Conservation (phyloP, 2,797 vertebrate species). For the Zalophus californianus region DNA sequence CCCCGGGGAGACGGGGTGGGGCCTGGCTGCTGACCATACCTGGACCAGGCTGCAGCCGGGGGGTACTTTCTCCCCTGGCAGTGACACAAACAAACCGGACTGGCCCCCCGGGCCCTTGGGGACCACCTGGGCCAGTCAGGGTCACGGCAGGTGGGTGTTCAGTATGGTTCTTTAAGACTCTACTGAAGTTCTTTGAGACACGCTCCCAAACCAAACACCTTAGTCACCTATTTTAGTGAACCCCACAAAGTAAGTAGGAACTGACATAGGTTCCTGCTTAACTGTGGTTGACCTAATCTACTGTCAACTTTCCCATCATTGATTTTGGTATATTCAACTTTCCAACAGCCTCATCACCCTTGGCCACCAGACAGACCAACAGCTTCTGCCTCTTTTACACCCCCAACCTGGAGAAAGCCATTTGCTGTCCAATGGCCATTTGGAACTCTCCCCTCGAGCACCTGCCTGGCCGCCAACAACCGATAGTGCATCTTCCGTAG, state of each 20-base stretch:
- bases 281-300: not conserved
- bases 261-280: not conserved
- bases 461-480: not conserved
- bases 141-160: not conserved
- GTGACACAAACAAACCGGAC: not conserved
- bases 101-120: no score
- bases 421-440: fast-evolving
- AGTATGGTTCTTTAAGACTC: not conserved
- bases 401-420: not conserved
- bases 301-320: not conserved
- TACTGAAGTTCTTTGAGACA: not conserved
- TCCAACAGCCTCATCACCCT: not conserved
- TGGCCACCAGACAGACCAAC: not conserved
- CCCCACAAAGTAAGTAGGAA: not conserved
- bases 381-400: no score
- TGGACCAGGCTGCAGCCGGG: not conserved
- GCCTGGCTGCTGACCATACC: no score
- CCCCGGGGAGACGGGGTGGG: fast-evolving
- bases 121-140: not conserved
- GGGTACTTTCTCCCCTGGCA: not conserved
- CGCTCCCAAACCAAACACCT: not conserved
- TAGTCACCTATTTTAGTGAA: not conserved
- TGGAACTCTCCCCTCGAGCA: fast-evolving
- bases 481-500: not conserved
- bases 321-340: not conserved